Evolutionary conservation across 2,113 vertebrate genomes (phyloP), one percentile per base, ranked within the genome.

Genomic region (Toxotes jaculatrix): DNA sequence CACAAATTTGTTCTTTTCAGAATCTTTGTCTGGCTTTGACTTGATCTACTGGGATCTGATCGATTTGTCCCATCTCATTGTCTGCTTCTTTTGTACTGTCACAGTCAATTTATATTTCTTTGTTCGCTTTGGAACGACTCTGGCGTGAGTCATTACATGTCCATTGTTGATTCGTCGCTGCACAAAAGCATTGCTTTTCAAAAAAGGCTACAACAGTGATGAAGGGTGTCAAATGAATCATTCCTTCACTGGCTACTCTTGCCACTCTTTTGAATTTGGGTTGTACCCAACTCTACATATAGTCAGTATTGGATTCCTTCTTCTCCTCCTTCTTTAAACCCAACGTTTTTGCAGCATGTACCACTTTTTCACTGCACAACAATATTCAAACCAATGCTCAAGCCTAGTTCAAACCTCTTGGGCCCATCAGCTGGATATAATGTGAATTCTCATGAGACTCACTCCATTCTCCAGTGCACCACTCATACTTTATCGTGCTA

Each of bases 221-320:
- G 47, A 67, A 87, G 85, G 66, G 75, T 88, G 83, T 88, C 75
- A 85, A 86, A 89, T 92, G 76, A 90, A 84, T 93, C 85, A 90
- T 82, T 76, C n/a, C 71, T 74, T 78, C 47, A 59, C 47, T 87
- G 74, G 87, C 67, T 72, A 78, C 82, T 79, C 65, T 62, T 56
- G 31, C 31, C 21, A 21, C 66, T 64, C 66, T 75, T 78, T 80
- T 87, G 21, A 85, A 57, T 79, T 61, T 74, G 49, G 38, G 63
- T 77, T 57, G 21, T 55, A 60, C 27, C 17, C 38, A 67, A 31
- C 27, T 76, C 32, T 66, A 8, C 34, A 61, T 17, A 67, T 17
- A 67, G 62, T 66, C 56, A 53, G 36, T n/a, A 63, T 16, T 70
- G 19, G 69, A 57, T 40, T 72, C 21, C 16, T 17, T 27, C 27